Percentiles rank a stretch among this genome's conserved stretches.
These are phyloP conservation scores for Akabosia matsudoensis DNA, from an alignment of 1,140 invertebrate species.

Conservation along the genomic window DNA sequence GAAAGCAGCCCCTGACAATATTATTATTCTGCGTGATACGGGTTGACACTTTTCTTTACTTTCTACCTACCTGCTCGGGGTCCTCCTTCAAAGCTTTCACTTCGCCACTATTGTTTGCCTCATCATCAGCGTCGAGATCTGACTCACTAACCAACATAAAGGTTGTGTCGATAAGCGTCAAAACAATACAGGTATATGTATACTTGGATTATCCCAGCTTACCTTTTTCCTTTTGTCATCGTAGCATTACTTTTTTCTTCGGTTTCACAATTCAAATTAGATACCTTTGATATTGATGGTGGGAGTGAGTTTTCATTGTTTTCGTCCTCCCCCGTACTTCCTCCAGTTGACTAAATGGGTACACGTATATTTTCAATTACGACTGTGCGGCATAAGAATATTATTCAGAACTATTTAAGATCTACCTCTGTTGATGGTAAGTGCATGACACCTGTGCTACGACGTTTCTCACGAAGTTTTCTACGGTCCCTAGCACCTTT, in stretches of 20 bases:
- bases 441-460: conserved; percentile 64
- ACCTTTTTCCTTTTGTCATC: conserved; percentile 46
- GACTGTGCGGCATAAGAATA: too few species aligned
- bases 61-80: conserved; percentile 51
- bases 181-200: too few species aligned
- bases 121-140: conserved; percentile 64
- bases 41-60: conserved; percentile 46
- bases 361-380: too few species aligned
- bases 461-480: conserved; percentile 62
- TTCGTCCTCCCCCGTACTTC: conserved; percentile 63
- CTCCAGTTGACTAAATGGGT: conserved; percentile 65
- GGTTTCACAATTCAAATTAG: conserved; percentile 29
- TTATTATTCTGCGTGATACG: conserved; percentile 31
- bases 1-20: conserved; percentile 52
- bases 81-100: conserved; percentile 54
- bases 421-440: conserved; percentile 63
- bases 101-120: conserved; percentile 55
- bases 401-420: not conserved
- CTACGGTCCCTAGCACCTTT: conserved; percentile 56
- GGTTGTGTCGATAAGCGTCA: too few species aligned
- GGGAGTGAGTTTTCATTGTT: conserved; percentile 49
- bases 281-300: conserved; percentile 27
- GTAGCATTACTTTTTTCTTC: conserved; percentile 32
- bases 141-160: conserved; percentile 53
- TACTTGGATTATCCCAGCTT: not conserved